phyloP scores from a whole-genome alignment of 2,797 vertebrate species.

The Poecilia wingei region DNA sequence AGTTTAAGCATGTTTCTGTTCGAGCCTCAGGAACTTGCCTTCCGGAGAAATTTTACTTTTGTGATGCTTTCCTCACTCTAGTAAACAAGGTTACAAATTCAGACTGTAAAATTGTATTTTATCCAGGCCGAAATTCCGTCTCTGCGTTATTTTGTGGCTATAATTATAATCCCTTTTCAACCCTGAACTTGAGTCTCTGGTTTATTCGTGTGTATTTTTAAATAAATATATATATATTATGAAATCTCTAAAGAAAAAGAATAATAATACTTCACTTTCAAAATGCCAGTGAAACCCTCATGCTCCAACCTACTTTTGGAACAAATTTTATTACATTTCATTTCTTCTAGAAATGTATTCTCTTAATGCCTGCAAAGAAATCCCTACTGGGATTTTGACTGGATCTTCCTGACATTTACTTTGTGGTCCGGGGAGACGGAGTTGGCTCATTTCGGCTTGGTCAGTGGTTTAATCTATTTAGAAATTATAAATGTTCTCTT shows the following conservation, averaged over 20 bases:
- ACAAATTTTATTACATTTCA: slow-evolving; percentile 19
- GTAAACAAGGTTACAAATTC: slow-evolving; percentile 30
- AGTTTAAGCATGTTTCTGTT: slow-evolving; percentile 60
- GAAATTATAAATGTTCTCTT: slow-evolving; percentile 57
- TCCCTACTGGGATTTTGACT: slow-evolving; percentile 35
- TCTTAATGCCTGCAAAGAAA: slow-evolving; percentile 69
- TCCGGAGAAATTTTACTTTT: slow-evolving; percentile 31
- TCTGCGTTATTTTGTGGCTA: slow-evolving; percentile 47
- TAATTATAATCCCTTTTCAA: slow-evolving; percentile 62
- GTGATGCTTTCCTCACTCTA: slow-evolving; percentile 41
- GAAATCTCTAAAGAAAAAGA: background rate
- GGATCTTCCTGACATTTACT: slow-evolving; percentile 82
- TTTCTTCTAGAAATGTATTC: slow-evolving; percentile 81
- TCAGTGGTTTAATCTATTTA: slow-evolving; percentile 82
- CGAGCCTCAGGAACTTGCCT: slow-evolving; percentile 52
- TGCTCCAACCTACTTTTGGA: background rate
- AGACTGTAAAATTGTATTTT: slow-evolving; percentile 53
- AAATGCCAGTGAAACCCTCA: background rate
- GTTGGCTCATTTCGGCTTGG: slow-evolving; percentile 82
- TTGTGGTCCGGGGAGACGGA: slow-evolving; percentile 82
- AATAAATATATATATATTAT: background rate
- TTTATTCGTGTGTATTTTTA: slow-evolving; percentile 28
- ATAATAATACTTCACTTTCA: background rate
- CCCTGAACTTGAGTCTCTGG: slow-evolving; percentile 41
- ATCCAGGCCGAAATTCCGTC: slow-evolving; percentile 56